Percentiles rank a stretch among this genome's conserved stretches.
phyloP scores from a whole-genome alignment of 2,797 vertebrate genomes.

The Silurus aristotelis region DNA sequence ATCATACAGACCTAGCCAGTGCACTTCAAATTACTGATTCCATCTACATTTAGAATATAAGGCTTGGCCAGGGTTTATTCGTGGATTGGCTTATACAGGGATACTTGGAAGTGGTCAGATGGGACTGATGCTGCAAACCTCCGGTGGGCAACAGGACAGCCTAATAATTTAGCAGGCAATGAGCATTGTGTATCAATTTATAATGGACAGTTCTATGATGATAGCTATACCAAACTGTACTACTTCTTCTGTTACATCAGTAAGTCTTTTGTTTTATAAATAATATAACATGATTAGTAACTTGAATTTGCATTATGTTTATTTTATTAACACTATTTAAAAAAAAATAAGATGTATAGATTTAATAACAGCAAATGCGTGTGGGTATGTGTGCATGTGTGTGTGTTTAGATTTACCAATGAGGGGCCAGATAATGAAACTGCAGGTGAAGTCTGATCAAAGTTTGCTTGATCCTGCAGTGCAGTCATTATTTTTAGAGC shows the following conservation, averaged over 20 bases:
- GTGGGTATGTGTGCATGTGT: not conserved
- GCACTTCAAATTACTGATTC: not conserved
- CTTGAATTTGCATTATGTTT: too few relatives aligned
- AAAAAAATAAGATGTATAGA: too few relatives aligned
- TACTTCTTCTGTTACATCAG: not conserved
- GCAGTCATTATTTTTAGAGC: not conserved
- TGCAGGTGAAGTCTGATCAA: constrained; percentile 2
- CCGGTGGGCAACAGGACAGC: not conserved
- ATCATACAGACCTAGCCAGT: not conserved
- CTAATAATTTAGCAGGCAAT: not conserved
- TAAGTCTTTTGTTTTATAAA: not conserved
- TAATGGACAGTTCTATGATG: not conserved
- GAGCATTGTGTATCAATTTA: not conserved
- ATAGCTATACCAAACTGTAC: not conserved
- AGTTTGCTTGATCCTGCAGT: constrained; percentile 7
- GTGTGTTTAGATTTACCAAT: not conserved
- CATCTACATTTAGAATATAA: not conserved
- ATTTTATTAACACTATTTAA: too few relatives aligned
- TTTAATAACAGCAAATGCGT: too few relatives aligned
- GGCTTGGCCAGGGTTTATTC: not conserved
- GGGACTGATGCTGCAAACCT: not conserved
- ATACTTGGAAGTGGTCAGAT: not conserved
- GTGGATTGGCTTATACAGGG: not conserved
- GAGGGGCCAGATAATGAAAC: not conserved
- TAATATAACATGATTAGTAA: too few relatives aligned